Evolutionary conservation across 2,113 vertebrate genomes (phyloP), one percentile per base, ranked within the genome.

Genomic region (Microcebus tavaratra): DNA sequence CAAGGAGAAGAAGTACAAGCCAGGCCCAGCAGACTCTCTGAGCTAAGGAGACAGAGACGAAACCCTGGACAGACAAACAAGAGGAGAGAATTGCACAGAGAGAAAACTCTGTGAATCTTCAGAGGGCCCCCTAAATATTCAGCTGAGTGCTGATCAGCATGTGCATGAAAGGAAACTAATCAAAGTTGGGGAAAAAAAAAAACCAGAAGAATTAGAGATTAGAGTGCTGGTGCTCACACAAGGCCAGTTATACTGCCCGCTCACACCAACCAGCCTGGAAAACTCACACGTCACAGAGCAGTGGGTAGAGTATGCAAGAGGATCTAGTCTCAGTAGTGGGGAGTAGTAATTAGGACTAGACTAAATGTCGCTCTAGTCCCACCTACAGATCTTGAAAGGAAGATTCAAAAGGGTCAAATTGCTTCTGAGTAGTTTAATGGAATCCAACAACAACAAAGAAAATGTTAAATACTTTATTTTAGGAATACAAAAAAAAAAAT

Each of bases 111-210:
- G 6, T 42, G 68, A 63, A 13, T 45, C 55, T 90, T 50, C 63
- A 50, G 21, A 68, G 61, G 5, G 20, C 21, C 31, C 76, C 34
- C 84, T 75, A 79, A 90, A 90, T 50, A 93, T 86, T 91, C 72
- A 81, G 48, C 34, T 21, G 72, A 59, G 57, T 34, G 21, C 45
- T 42, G 42, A 80, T 84, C 85, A 90, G 68, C 36, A 68, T 55
- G 87, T 55, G 36, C n/a, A 90, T 73, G n/a, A 95, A 79, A 90
- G 68, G 39, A 94, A 92, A 80, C 29, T 25, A 68, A 36, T 15
- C 25, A 61, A 36, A 17, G 13, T 65, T 68, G 42, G 70, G 55
- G 59, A 89, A n/a, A 23, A 76, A 53, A 17, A 5, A 53, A 53
- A 53, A 13, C 0, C 53, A 55, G 31, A 79, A 82, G n/a, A 39